Conservation (phyloP, 2,888 invertebrate species). For the Seira ritae region DNA sequence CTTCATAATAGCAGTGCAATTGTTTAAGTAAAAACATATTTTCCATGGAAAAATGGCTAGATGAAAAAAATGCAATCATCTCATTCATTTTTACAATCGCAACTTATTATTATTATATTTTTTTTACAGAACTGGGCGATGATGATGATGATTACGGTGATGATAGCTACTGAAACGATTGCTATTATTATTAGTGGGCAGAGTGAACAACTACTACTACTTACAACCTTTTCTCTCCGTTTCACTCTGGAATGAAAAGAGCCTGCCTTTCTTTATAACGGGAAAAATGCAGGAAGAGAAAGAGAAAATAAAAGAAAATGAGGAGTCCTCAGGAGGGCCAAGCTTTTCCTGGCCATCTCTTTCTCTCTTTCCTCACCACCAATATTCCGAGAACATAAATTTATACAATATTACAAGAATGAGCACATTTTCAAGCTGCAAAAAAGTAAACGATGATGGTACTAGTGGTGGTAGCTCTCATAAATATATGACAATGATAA, state of each 20-base stretch:
- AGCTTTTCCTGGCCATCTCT: slow-evolving; percentile 43
- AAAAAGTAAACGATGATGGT: slow-evolving; percentile 59
- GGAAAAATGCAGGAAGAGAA: slow-evolving; percentile 25
- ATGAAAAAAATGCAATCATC: slow-evolving; percentile 58
- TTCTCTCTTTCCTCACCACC: slow-evolving; percentile 64
- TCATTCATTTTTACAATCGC: slow-evolving; percentile 57
- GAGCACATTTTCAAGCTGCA: slow-evolving; percentile 68
- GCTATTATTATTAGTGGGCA: slow-evolving; percentile 59
- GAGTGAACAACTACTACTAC: slow-evolving; percentile 40
- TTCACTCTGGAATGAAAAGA: slow-evolving; percentile 2
- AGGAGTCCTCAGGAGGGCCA: slow-evolving; percentile 62
- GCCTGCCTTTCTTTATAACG: background rate
- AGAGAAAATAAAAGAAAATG: slow-evolving; percentile 55
- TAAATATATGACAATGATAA: slow-evolving; percentile 74
- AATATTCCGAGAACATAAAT: slow-evolving; percentile 79
- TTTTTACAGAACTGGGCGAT: slow-evolving; percentile 5
- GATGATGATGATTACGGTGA: slow-evolving; percentile 41
- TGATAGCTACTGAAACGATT: slow-evolving; percentile 47
- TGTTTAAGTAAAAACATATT: background rate
- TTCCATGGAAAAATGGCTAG: slow-evolving; percentile 26
- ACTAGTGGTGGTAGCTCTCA: slow-evolving; percentile 70
- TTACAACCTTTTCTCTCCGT: background rate
- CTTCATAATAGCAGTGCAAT: slow-evolving; percentile 30
- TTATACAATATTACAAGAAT: slow-evolving; percentile 77
- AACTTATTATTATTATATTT: slow-evolving; percentile 53